Evolutionary conservation across 1,140 invertebrate species (phyloP).

Genomic region (Zaprionus davidi): DNA sequence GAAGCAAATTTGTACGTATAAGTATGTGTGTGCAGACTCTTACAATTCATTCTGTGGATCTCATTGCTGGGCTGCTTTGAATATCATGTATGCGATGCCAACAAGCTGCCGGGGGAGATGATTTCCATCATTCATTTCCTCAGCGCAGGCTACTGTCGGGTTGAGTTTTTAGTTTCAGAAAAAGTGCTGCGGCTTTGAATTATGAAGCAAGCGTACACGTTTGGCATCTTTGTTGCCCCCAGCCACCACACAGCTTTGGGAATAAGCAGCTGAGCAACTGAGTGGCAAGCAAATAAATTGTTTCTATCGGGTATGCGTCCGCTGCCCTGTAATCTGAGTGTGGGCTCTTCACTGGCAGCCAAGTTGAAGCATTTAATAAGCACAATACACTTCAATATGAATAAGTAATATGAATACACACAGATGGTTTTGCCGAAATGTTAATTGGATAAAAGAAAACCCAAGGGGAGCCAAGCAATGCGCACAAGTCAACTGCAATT

Average conservation of each 20-base stretch:
- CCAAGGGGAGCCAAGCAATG: background rate
- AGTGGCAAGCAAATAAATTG: conserved; percentile 69
- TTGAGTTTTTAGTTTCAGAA: conserved; percentile 52
- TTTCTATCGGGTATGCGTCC: conserved; percentile 18
- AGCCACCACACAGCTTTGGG: conserved; percentile 60
- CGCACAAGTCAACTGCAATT: background rate
- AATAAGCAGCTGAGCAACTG: conserved; percentile 52
- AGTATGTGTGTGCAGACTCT: background rate
- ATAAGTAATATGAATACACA: conserved; percentile 47
- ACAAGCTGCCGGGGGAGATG: conserved; percentile 67
- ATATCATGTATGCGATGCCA: conserved; percentile 61
- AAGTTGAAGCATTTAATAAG: conserved; percentile 54
- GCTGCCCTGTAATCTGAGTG: conserved; percentile 17
- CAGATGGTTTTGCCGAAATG: conserved; percentile 41
- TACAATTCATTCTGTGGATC: conserved; percentile 59
- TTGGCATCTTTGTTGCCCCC: conserved; percentile 24
- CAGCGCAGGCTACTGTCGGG: conserved; percentile 38
- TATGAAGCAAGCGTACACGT: conserved; percentile 55
- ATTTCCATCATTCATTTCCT: conserved; percentile 77
- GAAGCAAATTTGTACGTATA: conserved; percentile 25
- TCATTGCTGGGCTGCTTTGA: conserved; percentile 50
- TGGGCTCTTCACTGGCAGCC: background rate
- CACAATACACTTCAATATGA: conserved; percentile 42
- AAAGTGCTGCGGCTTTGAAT: conserved; percentile 66
- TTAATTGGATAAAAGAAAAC: conserved; percentile 44